Evolutionary conservation across 1,140 invertebrate species (phyloP).

Genomic region (Ephestia elutella): DNA sequence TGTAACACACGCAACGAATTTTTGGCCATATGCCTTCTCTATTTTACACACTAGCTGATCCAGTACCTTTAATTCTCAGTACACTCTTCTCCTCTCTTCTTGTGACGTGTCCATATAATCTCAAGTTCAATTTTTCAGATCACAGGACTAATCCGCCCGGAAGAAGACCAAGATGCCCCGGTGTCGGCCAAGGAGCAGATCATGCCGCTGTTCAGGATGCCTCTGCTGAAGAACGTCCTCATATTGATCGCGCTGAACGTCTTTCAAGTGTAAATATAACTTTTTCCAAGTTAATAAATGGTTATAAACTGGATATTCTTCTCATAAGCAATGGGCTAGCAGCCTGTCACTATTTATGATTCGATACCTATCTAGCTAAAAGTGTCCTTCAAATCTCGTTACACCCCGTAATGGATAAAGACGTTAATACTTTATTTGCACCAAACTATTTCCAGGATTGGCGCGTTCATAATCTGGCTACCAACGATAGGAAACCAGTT

Average conservation of each 20-base stretch:
- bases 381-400: too few relatives aligned
- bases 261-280: conserved; percentile 42
- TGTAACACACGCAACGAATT: too few relatives aligned
- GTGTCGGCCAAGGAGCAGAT: conserved; percentile 29
- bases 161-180: not conserved
- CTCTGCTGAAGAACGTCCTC: conserved; percentile 44
- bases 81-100: too few relatives aligned
- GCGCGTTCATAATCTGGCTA: conserved; percentile 49
- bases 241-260: conserved; percentile 40
- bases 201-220: conserved; percentile 39
- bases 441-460: conserved; percentile 30
- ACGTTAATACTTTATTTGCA: too few relatives aligned
- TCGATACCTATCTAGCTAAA: too few relatives aligned
- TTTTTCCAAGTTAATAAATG: too few relatives aligned
- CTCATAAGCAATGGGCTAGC: too few relatives aligned
- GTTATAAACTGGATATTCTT: not conserved
- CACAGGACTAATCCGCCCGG: not conserved
- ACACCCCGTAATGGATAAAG: too few relatives aligned
- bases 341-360: not conserved
- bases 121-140: conserved; percentile 15
- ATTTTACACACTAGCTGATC: too few relatives aligned
- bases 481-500: conserved; percentile 51
- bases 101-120: conserved; percentile 15
- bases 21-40: too few relatives aligned
- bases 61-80: too few relatives aligned